Evolutionary conservation across 2,797 vertebrate species (phyloP), one percentile per base, ranked within the genome.

Genomic region (Lateolabrax maculatus): DNA sequence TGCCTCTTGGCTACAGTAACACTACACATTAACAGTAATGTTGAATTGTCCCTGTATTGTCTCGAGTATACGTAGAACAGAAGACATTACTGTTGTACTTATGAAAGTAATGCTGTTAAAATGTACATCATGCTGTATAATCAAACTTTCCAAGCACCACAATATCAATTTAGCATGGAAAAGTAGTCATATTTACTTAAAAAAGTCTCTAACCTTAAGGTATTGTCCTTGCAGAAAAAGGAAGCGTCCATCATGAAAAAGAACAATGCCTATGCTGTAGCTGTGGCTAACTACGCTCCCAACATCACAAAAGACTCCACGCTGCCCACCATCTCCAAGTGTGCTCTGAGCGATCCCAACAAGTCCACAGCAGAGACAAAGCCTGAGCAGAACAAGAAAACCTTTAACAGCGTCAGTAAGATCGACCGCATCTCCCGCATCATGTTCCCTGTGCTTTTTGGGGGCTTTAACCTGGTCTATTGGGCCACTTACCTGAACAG

Each of bases 341-440:
- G 77, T 2, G 34, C 73, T 9, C 15, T 95, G 4, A 87, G 93
- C 39, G 97, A 97, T 61, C 84, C 95, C 65, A 95, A 91, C 93
- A 96, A 96, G 88, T 93, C 93, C 84, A 95, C 95, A 60, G 94
- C 95, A 0, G 95, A 96, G 62, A 93, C 93, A 0, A 97, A 97
- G 87, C 93, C 95, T 1, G 96, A 96, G 0, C 96, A 98, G 83
- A 95, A 92, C 85, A 97, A 97, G 96, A 98, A 98, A 91, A 98
- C 97, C 51, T 98, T 98, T 86, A 98, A 98, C 94, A 98, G 97
- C 1, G 97, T 98, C 86, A 98, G 97, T 95, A 98, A 97, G 94
- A 98, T 98, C 36, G 97, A 98, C 93, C 97, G 97, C 90, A 98
- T 99, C 95, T 98, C 98, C 72, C 96, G 97, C 91, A 99, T 98